Percentiles rank a stretch among this genome's conserved stretches.
Conservation (phyloP, 2,113 vertebrate genomes). For the Dissostichus mawsoni region DNA sequence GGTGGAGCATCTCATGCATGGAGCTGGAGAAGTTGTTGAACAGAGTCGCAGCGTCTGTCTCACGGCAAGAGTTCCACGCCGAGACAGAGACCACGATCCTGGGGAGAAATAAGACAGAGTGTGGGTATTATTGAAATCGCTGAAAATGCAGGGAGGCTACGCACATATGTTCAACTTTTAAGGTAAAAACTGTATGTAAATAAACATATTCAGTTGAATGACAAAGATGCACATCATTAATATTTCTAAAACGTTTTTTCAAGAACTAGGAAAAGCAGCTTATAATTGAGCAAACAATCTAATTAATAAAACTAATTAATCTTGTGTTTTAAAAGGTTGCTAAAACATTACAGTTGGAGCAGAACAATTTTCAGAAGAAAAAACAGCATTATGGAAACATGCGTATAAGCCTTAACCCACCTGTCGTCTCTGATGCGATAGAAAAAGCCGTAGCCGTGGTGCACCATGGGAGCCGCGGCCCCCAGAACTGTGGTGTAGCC, state of each 20-base stretch:
- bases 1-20: constrained; percentile 88
- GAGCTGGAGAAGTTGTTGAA: constrained; percentile 82
- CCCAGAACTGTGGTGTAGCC: constrained; percentile 91
- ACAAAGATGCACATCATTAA: not conserved
- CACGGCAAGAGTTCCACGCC: constrained; percentile 91
- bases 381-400: not conserved
- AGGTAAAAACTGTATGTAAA: constrained; percentile 1
- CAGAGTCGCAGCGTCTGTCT: constrained; percentile 89
- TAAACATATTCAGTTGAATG: not conserved
- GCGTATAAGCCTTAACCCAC: constrained; percentile 69
- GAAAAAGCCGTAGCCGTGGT: constrained; percentile 94
- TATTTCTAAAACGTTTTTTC: not conserved
- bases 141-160: not conserved
- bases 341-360: not conserved
- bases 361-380: not conserved
- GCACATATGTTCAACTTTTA: not conserved
- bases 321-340: too few relatives aligned
- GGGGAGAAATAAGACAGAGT: not conserved
- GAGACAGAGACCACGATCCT: constrained; percentile 87
- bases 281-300: not conserved
- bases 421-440: constrained; percentile 95
- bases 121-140: not conserved
- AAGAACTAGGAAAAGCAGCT: not conserved
- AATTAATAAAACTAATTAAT: too few relatives aligned
- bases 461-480: constrained; percentile 90